Conservation (phyloP, 1,140 invertebrate genomes). For the Hyles euphorbiae region DNA sequence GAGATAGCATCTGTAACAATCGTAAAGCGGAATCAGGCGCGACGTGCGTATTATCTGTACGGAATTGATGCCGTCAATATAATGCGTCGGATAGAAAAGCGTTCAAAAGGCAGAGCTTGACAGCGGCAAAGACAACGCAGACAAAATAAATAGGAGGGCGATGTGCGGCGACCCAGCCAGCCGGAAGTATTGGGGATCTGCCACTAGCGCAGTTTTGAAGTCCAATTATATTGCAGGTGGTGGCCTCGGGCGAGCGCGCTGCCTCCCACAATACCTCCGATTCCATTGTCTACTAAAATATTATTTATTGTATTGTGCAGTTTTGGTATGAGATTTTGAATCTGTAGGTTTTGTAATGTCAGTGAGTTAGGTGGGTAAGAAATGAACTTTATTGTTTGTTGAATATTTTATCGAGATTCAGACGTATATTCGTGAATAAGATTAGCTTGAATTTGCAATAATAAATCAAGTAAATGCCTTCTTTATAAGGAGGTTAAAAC, state of each 20-base stretch:
- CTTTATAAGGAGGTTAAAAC: no score
- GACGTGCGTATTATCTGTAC: not conserved
- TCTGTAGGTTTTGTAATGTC: no score
- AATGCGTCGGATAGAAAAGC: constrained; percentile 59
- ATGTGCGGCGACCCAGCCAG: constrained; percentile 42
- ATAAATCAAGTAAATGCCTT: no score
- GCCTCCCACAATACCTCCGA: not conserved
- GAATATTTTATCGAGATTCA: no score
- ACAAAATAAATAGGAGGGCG: constrained; percentile 71
- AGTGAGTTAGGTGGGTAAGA: no score
- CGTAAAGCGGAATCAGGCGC: not conserved
- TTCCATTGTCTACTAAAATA: no score
- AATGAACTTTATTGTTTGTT: no score
- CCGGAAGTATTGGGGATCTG: constrained; percentile 71
- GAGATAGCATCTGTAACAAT: no score
- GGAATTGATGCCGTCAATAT: constrained; percentile 13
- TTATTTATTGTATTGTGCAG: no score
- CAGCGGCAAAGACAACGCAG: constrained; percentile 67
- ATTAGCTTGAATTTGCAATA: no score
- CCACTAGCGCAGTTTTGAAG: constrained; percentile 64
- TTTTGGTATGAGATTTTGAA: no score
- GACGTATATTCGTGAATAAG: no score
- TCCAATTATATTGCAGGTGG: constrained; percentile 66
- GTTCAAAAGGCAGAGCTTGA: constrained; percentile 62
- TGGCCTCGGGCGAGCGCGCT: constrained; percentile 8